These are phyloP conservation scores for Temnothorax curvispinosus DNA, from an alignment of 1,140 invertebrate species.

Conservation along the genomic window DNA sequence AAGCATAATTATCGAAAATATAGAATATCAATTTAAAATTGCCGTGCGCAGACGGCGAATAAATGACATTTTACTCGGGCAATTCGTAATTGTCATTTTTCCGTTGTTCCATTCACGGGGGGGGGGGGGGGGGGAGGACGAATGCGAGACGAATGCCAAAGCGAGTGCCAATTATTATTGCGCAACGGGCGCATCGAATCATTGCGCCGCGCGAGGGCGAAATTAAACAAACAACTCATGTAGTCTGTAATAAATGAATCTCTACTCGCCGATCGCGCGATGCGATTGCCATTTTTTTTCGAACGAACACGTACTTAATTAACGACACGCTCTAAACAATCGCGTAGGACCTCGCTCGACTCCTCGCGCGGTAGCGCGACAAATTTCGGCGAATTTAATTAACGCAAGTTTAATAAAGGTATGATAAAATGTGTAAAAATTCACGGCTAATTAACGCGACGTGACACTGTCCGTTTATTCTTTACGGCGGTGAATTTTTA, in stretches of 20 bases:
- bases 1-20: conserved; percentile 48
- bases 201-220: neutral
- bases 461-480: neutral
- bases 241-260: conserved; percentile 11
- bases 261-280: conserved; percentile 5
- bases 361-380: neutral
- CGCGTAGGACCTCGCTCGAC: neutral
- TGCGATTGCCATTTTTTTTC: neutral
- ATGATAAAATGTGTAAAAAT: neutral
- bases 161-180: conserved; percentile 9
- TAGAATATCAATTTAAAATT: conserved; percentile 35
- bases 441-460: conserved; percentile 11
- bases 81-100: conserved; percentile 29
- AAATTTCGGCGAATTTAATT: conserved; percentile 13
- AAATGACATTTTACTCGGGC: conserved; percentile 9
- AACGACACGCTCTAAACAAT: conserved; percentile 5
- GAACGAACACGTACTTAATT: neutral
- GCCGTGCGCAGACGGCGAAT: neutral
- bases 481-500: neutral
- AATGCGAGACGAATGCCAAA: conserved; percentile 31
- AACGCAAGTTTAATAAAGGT: neutral
- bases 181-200: neutral
- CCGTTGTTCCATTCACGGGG: neutral
- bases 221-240: conserved; percentile 28
- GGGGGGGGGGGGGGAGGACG: neutral